Conservation (phyloP, 2,888 invertebrate genomes). For the Apomyelois bistriatella region DNA sequence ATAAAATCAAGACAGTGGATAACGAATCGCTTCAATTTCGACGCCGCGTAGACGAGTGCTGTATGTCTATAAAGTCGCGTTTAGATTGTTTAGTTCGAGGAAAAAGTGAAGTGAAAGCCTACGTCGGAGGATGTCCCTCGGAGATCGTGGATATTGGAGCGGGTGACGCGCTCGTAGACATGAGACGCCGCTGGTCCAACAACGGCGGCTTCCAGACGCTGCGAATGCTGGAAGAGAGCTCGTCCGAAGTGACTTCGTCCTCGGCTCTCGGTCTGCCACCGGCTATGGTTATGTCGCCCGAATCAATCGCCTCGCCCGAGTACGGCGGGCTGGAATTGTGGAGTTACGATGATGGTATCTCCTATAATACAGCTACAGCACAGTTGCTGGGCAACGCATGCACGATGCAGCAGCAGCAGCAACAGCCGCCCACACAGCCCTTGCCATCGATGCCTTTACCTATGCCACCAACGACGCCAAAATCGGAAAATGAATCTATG, state of each 20-base stretch:
- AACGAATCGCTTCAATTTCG: conserved; percentile 58
- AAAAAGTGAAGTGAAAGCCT: conserved; percentile 76
- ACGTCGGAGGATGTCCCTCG: conserved; percentile 70
- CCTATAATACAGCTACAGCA: conserved; percentile 64
- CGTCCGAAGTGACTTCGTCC: conserved; percentile 88
- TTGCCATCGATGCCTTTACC: conserved; percentile 75
- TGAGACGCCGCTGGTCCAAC: conserved; percentile 90
- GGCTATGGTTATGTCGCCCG: conserved; percentile 88
- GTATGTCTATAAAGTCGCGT: conserved; percentile 61
- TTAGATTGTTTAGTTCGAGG: conserved; percentile 70
- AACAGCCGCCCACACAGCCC: conserved; percentile 74
- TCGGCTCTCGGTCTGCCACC: conserved; percentile 85
- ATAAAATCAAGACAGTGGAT: conserved; percentile 49
- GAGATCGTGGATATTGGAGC: conserved; percentile 56
- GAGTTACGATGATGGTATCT: conserved; percentile 83
- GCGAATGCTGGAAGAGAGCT: conserved; percentile 85
- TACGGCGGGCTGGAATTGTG: conserved; percentile 90
- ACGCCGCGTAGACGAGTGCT: conserved; percentile 57
- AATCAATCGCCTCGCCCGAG: conserved; percentile 87
- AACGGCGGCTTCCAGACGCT: conserved; percentile 84
- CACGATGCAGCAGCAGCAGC: conserved; percentile 75
- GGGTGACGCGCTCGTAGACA: conserved; percentile 76
- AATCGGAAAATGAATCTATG: conserved; percentile 77
- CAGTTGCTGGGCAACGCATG: conserved; percentile 72
- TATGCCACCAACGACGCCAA: conserved; percentile 74